Evolutionary conservation across 2,113 vertebrate genomes (phyloP).

Genomic region (Shinisaurus crocodilurus): DNA sequence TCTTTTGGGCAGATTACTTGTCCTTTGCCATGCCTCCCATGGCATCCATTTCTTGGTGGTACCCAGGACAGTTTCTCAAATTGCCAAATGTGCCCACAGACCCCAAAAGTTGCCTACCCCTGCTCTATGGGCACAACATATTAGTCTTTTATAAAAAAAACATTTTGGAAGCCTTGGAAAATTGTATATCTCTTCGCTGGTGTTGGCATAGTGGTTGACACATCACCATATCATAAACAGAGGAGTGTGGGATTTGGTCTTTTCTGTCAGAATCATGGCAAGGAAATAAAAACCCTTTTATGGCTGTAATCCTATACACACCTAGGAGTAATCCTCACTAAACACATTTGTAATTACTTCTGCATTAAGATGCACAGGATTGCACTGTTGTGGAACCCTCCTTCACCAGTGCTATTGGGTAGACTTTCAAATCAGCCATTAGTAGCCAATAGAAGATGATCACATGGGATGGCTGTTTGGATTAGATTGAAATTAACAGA

Average conservation of each 20-base stretch:
- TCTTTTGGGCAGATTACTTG: too few relatives aligned
- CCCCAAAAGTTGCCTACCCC: too few relatives aligned
- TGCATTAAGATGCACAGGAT: too few relatives aligned
- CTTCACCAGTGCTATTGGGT: background rate
- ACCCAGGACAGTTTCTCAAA: too few relatives aligned
- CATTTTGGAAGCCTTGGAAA: background rate
- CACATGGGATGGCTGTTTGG: background rate
- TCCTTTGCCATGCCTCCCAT: too few relatives aligned
- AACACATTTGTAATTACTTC: too few relatives aligned
- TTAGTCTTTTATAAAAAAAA: background rate
- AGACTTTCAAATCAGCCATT: background rate
- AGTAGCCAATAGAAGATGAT: background rate
- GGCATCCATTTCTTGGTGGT: too few relatives aligned
- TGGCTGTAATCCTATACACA: too few relatives aligned
- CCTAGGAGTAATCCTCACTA: too few relatives aligned
- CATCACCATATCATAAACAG: background rate
- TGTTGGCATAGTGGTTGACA: background rate
- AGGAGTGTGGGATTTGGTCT: background rate
- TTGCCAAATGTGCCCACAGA: too few relatives aligned
- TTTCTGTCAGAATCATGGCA: background rate
- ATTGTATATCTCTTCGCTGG: background rate
- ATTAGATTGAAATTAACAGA: too few relatives aligned
- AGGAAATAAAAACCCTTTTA: too few relatives aligned
- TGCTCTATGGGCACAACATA: background rate
- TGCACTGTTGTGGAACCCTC: background rate